Percentiles rank a stretch among this genome's conserved stretches.
Conservation (phyloP, 2,888 invertebrate genomes). For the Leucania comma region DNA sequence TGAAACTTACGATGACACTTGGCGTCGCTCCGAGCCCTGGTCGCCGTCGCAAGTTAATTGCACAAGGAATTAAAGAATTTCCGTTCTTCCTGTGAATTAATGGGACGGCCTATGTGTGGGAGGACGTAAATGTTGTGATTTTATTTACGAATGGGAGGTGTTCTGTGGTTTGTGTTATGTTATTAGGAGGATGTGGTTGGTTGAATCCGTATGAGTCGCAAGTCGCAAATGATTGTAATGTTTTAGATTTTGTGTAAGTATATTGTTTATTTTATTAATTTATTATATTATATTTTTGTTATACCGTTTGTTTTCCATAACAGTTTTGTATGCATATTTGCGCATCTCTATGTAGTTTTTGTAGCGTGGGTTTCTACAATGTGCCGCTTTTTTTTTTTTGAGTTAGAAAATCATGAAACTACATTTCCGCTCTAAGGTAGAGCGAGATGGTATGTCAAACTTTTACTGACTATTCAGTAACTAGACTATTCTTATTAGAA, state of each 20-base stretch:
- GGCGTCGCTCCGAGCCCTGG: slow-evolving; percentile 80
- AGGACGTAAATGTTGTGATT: slow-evolving; percentile 69
- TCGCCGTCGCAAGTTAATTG: slow-evolving; percentile 85
- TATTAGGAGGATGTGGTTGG: slow-evolving; percentile 12
- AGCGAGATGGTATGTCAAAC: no score
- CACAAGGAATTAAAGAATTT: slow-evolving; percentile 89
- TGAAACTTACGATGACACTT: slow-evolving; percentile 91
- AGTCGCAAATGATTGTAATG: neutral
- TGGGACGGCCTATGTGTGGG: slow-evolving; percentile 79
- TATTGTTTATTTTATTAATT: neutral
- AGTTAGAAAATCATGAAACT: no score
- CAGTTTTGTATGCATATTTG: neutral
- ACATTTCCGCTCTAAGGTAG: no score
- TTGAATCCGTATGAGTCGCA: neutral
- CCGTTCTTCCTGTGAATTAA: slow-evolving; percentile 83
- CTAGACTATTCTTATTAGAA: neutral
- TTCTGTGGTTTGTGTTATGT: slow-evolving; percentile 25
- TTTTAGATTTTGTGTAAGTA: neutral
- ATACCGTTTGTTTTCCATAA: neutral
- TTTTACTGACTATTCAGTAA: no score
- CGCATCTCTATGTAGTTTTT: neutral
- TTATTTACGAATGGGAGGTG: slow-evolving; percentile 60
- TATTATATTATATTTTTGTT: no score
- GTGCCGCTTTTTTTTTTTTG: no score
- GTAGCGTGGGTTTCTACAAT: no score